Evolutionary conservation across 2,113 vertebrate species (phyloP), one percentile per base, ranked within the genome.

Genomic region (Nibea coibor): DNA sequence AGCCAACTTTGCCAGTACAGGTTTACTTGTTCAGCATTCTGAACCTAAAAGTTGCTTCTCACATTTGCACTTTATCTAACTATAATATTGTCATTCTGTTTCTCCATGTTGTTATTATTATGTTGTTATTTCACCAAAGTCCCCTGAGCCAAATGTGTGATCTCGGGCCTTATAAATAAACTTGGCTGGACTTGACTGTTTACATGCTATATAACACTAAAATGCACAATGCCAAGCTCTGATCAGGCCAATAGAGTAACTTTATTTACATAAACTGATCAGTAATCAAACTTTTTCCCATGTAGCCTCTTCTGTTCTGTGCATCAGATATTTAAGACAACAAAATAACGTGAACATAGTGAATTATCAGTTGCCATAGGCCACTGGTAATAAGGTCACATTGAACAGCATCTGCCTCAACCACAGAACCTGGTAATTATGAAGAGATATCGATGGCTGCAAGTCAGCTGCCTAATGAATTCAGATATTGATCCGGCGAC

Each of bases 381-480:
- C 53, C 39, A 57, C 14, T 63, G 57, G 24, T 77, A 74, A 85
- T 75, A 77, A 84, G 81, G 78, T 85, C 89, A 83, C 39, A 74
- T 9, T 71, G 75, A 64, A 81, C 19, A 16, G 65, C 92, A 92
- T 86, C 91, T 94, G 91, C 86, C 87, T 76, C 72, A 39, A 68
- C 66, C 78, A 75, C 66, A 83, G 58, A 91, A 84, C 22, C 84
- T 86, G 61, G 80, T 93, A 88, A 93, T 93, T 92, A 91, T 92
- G 82, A 89, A 43, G 62, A 83, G 84, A 86, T 94, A 94, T 94
- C 86, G 93, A 94, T 87, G 89, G 81, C 72, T 80, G 63, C 51
- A 83, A 72, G 82, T 94, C 92, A 92, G 91, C 91, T 90, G 91
- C 82, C 85, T 91, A 93, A 93, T 94, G 84, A 93, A 94, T 93